phyloP scores from a whole-genome alignment of 2,888 invertebrate genomes.

The Lochmaea crataegi region DNA sequence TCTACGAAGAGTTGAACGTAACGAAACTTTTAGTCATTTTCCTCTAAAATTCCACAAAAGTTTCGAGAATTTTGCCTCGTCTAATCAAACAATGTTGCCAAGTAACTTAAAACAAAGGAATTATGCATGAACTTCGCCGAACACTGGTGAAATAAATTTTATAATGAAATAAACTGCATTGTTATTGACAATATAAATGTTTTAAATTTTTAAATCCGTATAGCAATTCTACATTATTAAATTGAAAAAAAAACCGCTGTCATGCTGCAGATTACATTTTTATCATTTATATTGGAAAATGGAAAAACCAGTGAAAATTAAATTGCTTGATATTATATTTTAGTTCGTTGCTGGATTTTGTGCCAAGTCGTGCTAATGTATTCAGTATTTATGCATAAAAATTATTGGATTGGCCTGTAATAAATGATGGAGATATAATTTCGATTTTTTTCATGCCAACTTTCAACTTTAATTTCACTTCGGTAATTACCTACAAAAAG shows the following conservation, averaged over 20 bases:
- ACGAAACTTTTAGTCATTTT: not conserved
- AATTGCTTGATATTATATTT: too few species aligned
- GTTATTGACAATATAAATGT: too few species aligned
- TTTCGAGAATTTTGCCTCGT: constrained; percentile 6
- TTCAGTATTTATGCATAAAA: too few species aligned
- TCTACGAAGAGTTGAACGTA: not conserved
- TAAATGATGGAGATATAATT: too few species aligned
- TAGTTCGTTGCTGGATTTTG: too few species aligned
- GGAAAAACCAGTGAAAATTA: constrained; percentile 3
- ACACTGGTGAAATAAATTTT: not conserved
- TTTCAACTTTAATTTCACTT: too few species aligned
- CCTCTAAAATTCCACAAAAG: constrained; percentile 17
- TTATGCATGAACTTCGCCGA: not conserved
- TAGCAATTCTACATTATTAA: not conserved
- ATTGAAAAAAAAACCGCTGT: not conserved
- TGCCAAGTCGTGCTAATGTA: too few species aligned
- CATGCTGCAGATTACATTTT: constrained; percentile 1
- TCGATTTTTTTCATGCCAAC: too few species aligned
- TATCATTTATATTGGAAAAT: not conserved
- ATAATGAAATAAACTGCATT: not conserved
- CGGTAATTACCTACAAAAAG: too few species aligned
- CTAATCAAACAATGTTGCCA: not conserved
- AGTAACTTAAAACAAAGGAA: not conserved
- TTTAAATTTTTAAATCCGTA: too few species aligned
- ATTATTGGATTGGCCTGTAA: too few species aligned